phyloP scores from a whole-genome alignment of 1,140 invertebrate species.

The Zaprionus ghesquierei region DNA sequence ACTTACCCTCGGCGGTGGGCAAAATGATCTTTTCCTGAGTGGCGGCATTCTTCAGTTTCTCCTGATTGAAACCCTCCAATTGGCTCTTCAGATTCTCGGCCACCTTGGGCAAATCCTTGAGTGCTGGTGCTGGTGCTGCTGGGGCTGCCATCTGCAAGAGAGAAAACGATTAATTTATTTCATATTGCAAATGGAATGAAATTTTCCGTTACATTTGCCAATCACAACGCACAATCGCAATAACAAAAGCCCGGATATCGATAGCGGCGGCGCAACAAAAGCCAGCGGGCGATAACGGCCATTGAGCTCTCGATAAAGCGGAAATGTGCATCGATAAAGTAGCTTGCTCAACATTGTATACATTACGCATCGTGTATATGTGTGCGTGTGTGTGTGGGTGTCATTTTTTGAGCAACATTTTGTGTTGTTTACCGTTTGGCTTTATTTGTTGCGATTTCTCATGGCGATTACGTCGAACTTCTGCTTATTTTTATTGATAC shows the following conservation, averaged over 20 bases:
- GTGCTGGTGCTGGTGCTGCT: slow-evolving; percentile 85
- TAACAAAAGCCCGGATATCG: slow-evolving; percentile 27
- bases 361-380: neutral
- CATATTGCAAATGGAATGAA: neutral
- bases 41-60: slow-evolving; percentile 91
- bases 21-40: slow-evolving; percentile 94
- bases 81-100: slow-evolving; percentile 93
- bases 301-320: slow-evolving; percentile 20
- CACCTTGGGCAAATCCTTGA: slow-evolving; percentile 95
- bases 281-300: neutral
- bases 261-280: slow-evolving; percentile 1
- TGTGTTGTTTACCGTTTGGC: slow-evolving; percentile 46
- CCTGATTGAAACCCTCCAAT: slow-evolving; percentile 92
- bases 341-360: neutral
- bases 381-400: neutral
- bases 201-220: neutral
- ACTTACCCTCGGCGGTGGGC: slow-evolving; percentile 94
- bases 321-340: slow-evolving; percentile 39
- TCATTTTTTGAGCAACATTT: slow-evolving; percentile 35
- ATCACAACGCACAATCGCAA: neutral
- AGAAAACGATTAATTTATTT: neutral
- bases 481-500: slow-evolving; percentile 4
- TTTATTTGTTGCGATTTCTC: slow-evolving; percentile 50
- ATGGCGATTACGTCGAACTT: slow-evolving; percentile 31
- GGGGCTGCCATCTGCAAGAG: slow-evolving; percentile 69